Evolutionary conservation across 1,140 invertebrate species (phyloP).

Genomic region (Eurosta solidaginis): DNA sequence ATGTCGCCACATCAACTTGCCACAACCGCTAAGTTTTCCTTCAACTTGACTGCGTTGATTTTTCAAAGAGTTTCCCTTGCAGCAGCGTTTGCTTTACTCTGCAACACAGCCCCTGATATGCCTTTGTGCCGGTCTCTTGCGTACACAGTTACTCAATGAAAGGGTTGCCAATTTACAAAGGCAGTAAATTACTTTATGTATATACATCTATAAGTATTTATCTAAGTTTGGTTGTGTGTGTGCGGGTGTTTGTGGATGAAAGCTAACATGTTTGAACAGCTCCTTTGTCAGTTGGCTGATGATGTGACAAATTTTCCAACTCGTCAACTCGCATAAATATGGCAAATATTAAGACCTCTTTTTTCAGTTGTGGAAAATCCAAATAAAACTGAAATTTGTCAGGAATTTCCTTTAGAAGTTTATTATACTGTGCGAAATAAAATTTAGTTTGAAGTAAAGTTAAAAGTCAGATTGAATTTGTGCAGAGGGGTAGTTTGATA

Average conservation of each 20-base stretch:
- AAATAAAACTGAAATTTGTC: background rate
- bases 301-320: constrained; percentile 25
- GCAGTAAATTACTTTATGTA: background rate
- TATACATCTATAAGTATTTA: too few species aligned
- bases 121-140: background rate
- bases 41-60: constrained; percentile 15
- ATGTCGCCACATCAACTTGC: constrained; percentile 12
- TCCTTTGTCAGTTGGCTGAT: background rate
- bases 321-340: constrained; percentile 8
- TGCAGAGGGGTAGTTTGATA: too few species aligned
- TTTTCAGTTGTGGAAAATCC: background rate
- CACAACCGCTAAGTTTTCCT: constrained; percentile 25
- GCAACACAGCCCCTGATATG: background rate
- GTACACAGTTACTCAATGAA: background rate
- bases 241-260: background rate
- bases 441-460: too few species aligned
- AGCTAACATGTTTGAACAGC: background rate
- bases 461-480: background rate
- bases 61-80: background rate
- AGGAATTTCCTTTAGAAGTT: background rate
- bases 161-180: background rate
- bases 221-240: too few species aligned
- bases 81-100: background rate
- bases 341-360: constrained; percentile 12
- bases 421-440: background rate